Evolutionary conservation across 1,140 invertebrate genomes (phyloP).

Genomic region (Drusus annulatus): DNA sequence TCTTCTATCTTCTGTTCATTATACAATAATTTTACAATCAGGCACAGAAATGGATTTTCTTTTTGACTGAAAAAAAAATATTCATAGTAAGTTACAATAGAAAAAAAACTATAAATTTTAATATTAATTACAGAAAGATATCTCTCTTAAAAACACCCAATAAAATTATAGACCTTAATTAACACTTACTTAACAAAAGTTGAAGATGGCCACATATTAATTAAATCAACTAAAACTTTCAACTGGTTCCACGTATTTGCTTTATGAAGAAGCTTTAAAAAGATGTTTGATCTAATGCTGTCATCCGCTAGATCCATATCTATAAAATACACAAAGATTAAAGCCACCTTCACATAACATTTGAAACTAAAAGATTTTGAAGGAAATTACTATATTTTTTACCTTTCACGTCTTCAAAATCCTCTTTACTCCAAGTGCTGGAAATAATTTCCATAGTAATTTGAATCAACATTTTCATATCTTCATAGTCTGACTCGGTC

Average conservation of each 20-base stretch:
- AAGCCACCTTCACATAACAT: no score
- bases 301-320: conserved; percentile 33
- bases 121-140: no score
- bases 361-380: no score
- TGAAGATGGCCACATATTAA: conserved; percentile 53
- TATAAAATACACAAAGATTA: conserved; percentile 9
- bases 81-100: neutral
- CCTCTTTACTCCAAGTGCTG: conserved; percentile 40
- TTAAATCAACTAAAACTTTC: conserved; percentile 54
- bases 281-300: conserved; percentile 14
- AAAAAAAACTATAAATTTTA: no score
- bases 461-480: conserved; percentile 47
- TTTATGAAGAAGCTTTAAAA: conserved; percentile 46
- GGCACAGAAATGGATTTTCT: conserved; percentile 32
- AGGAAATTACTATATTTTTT: neutral
- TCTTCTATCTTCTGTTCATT: conserved; percentile 51
- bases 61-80: conserved; percentile 39
- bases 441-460: conserved; percentile 51
- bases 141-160: no score
- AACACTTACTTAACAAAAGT: conserved; percentile 22
- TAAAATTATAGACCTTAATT: neutral
- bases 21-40: conserved; percentile 49
- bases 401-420: conserved; percentile 21
- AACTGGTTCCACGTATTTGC: conserved; percentile 53
- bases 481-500: conserved; percentile 44